These are phyloP conservation scores for Eupithecia inturbata DNA, from an alignment of 2,888 invertebrate species.

Conservation along the genomic window DNA sequence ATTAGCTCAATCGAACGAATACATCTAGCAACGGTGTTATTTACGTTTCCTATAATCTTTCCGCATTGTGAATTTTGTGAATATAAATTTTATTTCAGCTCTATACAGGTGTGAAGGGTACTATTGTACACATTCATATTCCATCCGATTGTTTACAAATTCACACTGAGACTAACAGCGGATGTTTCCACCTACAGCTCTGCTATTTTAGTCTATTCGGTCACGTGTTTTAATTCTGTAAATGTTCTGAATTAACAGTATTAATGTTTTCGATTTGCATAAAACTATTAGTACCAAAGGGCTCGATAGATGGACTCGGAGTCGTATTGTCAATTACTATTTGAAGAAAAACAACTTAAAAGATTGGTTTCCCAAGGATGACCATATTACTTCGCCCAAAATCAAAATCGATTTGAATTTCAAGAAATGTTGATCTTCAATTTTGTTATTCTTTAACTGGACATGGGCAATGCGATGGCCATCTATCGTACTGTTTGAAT, in stretches of 20 bases:
- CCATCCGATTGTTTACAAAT: slow-evolving; percentile 41
- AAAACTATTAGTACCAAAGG: not conserved
- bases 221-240: slow-evolving; percentile 6
- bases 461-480: no score
- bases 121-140: slow-evolving; percentile 31
- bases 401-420: no score
- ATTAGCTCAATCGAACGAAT: not conserved
- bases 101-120: not conserved
- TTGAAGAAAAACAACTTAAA: no score
- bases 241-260: not conserved
- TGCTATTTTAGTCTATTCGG: slow-evolving; percentile 8
- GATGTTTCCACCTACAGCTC: slow-evolving; percentile 16
- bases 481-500: no score
- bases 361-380: no score
- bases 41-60: not conserved
- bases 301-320: not conserved
- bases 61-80: slow-evolving; percentile 1
- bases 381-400: no score
- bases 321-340: no score
- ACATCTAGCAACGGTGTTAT: not conserved
- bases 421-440: no score
- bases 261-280: not conserved
- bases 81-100: not conserved
- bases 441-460: no score
- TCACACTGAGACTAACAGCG: slow-evolving; percentile 29